Conservation (phyloP, 2,797 vertebrate species). For the Hemitrygon akajei region DNA sequence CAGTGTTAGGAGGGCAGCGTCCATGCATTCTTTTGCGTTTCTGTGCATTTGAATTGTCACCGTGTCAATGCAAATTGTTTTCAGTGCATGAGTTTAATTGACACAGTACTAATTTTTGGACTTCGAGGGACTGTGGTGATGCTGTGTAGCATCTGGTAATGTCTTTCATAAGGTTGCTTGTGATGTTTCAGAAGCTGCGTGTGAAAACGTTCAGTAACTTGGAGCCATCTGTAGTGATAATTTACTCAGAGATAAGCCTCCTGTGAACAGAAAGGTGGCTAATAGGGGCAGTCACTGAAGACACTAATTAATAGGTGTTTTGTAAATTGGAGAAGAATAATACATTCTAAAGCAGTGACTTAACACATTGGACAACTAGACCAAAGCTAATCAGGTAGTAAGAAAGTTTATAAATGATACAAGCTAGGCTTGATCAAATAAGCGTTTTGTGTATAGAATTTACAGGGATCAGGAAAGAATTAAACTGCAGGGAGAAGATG, state of each 20-base stretch:
- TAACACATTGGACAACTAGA: background rate
- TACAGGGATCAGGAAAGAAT: background rate
- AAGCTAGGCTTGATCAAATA: background rate
- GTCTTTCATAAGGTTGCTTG: background rate
- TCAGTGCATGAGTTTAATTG: background rate
- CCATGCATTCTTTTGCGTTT: too few relatives aligned
- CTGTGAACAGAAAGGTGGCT: background rate
- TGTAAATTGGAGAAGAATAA: background rate
- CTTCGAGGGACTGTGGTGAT: background rate
- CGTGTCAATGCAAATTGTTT: background rate
- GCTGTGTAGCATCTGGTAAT: constrained; percentile 7
- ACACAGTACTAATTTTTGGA: background rate
- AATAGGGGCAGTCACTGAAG: constrained; percentile 4
- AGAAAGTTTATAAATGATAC: background rate
- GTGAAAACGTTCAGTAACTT: background rate
- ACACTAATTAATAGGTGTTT: constrained; percentile 33
- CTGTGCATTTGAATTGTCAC: too few relatives aligned
- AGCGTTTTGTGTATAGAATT: background rate
- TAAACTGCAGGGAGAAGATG: background rate
- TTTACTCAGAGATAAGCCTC: background rate
- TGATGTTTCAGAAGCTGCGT: background rate
- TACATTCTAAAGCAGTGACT: background rate
- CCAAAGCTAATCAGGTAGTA: background rate
- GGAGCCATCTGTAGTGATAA: constrained; percentile 27
- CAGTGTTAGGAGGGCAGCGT: too few relatives aligned